phyloP scores from a whole-genome alignment of 2,888 invertebrate genomes.

The Sinopyrophorus schimmeli region DNA sequence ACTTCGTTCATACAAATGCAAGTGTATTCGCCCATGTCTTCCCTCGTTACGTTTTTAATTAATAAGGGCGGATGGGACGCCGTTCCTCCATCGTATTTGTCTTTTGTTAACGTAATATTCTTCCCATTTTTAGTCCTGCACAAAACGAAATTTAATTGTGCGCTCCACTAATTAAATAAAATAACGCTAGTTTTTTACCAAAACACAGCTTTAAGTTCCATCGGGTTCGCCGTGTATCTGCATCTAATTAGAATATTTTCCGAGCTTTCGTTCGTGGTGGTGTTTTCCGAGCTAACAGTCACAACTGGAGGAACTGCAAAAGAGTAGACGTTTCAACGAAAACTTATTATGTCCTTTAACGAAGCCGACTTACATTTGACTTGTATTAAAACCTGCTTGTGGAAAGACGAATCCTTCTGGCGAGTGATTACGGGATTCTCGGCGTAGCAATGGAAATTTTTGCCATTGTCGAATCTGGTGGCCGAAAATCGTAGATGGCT shows the following conservation, averaged over 20 bases:
- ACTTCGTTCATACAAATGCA: slow-evolving; percentile 81
- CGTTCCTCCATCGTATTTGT: slow-evolving; percentile 77
- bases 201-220: slow-evolving; percentile 70
- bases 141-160: slow-evolving; percentile 6
- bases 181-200: too few species aligned
- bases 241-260: slow-evolving; percentile 69
- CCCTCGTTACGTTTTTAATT: slow-evolving; percentile 73
- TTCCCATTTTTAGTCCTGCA: slow-evolving; percentile 73
- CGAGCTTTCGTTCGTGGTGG: slow-evolving; percentile 77
- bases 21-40: slow-evolving; percentile 83
- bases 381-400: slow-evolving; percentile 71
- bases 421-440: slow-evolving; percentile 78
- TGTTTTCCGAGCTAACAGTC: slow-evolving; percentile 71
- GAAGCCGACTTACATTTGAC: slow-evolving; percentile 76
- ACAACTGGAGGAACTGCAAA: slow-evolving; percentile 84
- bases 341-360: too few species aligned
- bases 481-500: slow-evolving; percentile 80
- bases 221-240: slow-evolving; percentile 85
- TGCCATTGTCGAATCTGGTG: slow-evolving; percentile 78
- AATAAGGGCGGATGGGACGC: slow-evolving; percentile 75
- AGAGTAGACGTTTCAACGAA: slow-evolving; percentile 4
- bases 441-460: slow-evolving; percentile 78
- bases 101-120: slow-evolving; percentile 60
- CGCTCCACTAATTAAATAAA: slow-evolving; percentile 3
- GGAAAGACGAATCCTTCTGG: slow-evolving; percentile 74